A percentile compares a stretch with the other conserved stretches of the same genome.
phyloP scores from a whole-genome alignment of 2,888 invertebrate species.

The Fragum whitleyi region DNA sequence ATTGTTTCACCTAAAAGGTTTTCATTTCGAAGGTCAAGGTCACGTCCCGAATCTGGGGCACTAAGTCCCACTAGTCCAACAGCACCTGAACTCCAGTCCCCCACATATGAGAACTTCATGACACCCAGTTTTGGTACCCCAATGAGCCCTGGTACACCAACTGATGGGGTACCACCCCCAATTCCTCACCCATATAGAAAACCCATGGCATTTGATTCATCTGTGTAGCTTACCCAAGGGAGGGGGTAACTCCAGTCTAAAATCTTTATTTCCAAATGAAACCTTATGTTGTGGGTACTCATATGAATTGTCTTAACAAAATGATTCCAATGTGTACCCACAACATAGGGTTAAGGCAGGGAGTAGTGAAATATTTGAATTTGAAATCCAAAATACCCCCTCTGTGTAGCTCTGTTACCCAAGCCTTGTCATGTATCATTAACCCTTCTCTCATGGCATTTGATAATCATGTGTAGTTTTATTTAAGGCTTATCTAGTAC shows the following conservation, averaged over 20 bases:
- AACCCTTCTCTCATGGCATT: too few species aligned
- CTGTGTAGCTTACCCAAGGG: conserved; percentile 83
- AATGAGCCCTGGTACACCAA: conserved; percentile 45
- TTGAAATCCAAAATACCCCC: too few species aligned
- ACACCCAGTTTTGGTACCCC: conserved; percentile 48
- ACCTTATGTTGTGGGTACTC: too few species aligned
- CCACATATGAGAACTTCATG: conserved; percentile 49
- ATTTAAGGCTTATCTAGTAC: too few species aligned
- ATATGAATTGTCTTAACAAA: too few species aligned
- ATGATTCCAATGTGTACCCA: too few species aligned
- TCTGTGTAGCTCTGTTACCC: neutral
- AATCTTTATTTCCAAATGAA: too few species aligned
- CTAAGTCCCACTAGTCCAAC: conserved; percentile 62
- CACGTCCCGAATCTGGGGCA: conserved; percentile 54
- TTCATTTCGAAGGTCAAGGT: conserved; percentile 67
- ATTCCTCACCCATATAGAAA: conserved; percentile 55
- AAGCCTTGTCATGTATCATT: too few species aligned
- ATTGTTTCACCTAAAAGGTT: conserved; percentile 62
- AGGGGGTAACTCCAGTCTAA: too few species aligned
- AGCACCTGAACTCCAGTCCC: conserved; percentile 44
- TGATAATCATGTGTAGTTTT: too few species aligned
- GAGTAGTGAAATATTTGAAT: too few species aligned
- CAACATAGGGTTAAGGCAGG: neutral
- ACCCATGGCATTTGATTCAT: conserved; percentile 66
- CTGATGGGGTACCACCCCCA: conserved; percentile 44